phyloP scores from a whole-genome alignment of 1,140 invertebrate genomes.

The Dendrolimus kikuchii region DNA sequence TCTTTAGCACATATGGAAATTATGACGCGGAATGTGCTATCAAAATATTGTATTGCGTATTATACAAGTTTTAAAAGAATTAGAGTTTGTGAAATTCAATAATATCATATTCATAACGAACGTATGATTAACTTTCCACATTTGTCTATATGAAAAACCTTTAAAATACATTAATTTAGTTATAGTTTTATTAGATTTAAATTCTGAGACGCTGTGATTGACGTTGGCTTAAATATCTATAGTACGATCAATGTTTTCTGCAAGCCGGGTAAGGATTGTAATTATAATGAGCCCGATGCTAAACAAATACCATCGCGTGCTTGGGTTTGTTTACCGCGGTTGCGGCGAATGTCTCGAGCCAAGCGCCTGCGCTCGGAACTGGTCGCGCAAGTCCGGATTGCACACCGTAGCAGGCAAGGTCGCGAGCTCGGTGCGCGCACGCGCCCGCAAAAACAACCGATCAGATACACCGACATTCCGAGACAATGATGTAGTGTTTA shows the following conservation, averaged over 20 bases:
- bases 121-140: too few species aligned
- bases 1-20: too few species aligned
- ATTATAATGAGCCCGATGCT: neutral
- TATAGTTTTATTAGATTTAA: too few species aligned
- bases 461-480: slow-evolving; percentile 36
- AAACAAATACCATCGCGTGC: slow-evolving; percentile 42
- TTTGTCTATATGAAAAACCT: too few species aligned
- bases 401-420: slow-evolving; percentile 51
- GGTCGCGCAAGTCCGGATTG: slow-evolving; percentile 30
- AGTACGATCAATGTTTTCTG: neutral
- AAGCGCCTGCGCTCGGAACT: slow-evolving; percentile 31
- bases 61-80: too few species aligned
- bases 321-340: slow-evolving; percentile 48
- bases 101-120: too few species aligned
- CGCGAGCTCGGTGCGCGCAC: slow-evolving; percentile 37
- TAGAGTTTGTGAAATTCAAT: too few species aligned
- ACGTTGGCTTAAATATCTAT: too few species aligned
- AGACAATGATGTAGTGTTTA: slow-evolving; percentile 34
- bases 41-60: too few species aligned
- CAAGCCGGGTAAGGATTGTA: neutral
- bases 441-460: slow-evolving; percentile 44
- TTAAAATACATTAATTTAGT: too few species aligned
- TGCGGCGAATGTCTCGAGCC: slow-evolving; percentile 33
- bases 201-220: too few species aligned
- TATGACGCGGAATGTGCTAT: too few species aligned